phyloP scores from a whole-genome alignment of 53 echinoderm and acorn worm species.

The Luidia sarsii region DNA sequence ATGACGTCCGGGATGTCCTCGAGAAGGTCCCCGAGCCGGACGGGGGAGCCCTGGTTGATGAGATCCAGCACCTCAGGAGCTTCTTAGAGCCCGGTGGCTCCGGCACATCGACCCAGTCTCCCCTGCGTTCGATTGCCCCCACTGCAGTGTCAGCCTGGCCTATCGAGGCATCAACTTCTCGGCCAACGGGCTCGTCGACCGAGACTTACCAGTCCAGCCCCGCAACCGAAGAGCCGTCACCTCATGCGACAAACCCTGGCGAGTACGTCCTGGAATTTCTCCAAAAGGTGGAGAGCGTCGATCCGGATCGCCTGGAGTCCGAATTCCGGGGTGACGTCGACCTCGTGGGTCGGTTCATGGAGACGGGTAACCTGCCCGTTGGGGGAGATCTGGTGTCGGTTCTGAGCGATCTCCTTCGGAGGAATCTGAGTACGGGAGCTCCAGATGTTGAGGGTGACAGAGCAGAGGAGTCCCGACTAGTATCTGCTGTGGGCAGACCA shows the following conservation, averaged over 20 bases:
- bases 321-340: slow-evolving; percentile 4
- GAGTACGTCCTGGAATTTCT: slow-evolving; percentile 10
- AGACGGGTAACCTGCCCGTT: neutral
- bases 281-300: neutral
- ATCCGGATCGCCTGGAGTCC: neutral
- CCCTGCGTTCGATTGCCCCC: neutral
- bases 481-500: neutral
- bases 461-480: too few species aligned
- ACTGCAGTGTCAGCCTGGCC: too few species aligned
- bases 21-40: neutral
- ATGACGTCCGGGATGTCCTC: too few species aligned
- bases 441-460: too few species aligned
- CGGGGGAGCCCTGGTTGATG: neutral
- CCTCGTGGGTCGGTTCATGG: neutral
- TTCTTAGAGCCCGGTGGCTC: neutral
- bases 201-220: too few species aligned
- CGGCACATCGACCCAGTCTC: neutral
- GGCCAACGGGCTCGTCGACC: neutral
- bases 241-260: neutral
- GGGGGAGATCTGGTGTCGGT: slow-evolving; percentile 7
- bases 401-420: neutral
- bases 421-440: neutral
- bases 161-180: neutral
- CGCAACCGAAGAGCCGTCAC: neutral
- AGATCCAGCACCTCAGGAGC: neutral